These are phyloP conservation scores for Drosophila peninsularis DNA, from an alignment of 2,888 invertebrate species.

Conservation along the genomic window DNA sequence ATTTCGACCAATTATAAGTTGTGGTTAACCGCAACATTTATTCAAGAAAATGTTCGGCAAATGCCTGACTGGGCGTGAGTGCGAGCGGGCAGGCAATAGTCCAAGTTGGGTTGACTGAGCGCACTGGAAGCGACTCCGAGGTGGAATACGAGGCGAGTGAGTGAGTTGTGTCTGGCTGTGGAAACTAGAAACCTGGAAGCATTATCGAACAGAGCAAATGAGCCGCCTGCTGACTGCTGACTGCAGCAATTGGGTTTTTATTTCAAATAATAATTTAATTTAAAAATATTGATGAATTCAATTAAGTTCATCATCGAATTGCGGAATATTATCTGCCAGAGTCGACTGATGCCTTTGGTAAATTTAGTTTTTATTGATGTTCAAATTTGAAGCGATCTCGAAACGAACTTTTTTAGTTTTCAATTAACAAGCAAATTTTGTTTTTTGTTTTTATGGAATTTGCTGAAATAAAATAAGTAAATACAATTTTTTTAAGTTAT, in stretches of 20 bases:
- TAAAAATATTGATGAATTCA: background rate
- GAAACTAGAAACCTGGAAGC: constrained; percentile 7
- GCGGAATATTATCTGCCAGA: background rate
- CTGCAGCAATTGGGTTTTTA: background rate
- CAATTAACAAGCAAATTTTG: too few species aligned
- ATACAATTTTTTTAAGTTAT: too few species aligned
- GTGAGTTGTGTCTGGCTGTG: constrained; percentile 10
- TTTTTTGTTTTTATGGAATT: too few species aligned
- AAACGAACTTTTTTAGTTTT: too few species aligned
- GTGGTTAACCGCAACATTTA: constrained; percentile 85
- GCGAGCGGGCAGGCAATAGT: constrained; percentile 49
- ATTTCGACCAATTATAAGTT: constrained; percentile 85
- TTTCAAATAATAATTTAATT: background rate
- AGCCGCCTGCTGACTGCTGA: background rate
- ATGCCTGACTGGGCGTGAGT: constrained; percentile 49
- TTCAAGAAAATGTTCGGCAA: constrained; percentile 81
- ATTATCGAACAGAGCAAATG: background rate
- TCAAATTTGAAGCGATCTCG: background rate
- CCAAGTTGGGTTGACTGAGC: constrained; percentile 15
- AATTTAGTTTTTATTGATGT: background rate
- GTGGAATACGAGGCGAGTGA: background rate
- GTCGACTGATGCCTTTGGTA: too few species aligned
- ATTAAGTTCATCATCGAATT: background rate
- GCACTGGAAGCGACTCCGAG: constrained; percentile 15
- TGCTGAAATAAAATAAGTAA: too few species aligned